Evolutionary conservation across 53 echinoderm and acorn worm genomes (phyloP).

Genomic region (Paelopatides confundens): DNA sequence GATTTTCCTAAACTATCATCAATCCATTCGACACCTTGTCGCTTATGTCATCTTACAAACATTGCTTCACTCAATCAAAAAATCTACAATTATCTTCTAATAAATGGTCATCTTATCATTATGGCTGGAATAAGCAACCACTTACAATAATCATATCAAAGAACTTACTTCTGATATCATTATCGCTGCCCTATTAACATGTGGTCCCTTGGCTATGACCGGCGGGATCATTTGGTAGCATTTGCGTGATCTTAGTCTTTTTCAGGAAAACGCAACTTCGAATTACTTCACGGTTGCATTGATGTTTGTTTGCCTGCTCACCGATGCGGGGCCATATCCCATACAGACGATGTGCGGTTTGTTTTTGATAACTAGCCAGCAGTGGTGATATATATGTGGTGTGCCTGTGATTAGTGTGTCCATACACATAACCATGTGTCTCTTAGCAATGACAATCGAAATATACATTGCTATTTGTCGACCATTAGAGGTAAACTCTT

Average conservation of each 20-base stretch:
- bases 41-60: too few relatives aligned
- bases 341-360: neutral
- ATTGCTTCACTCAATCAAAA: too few relatives aligned
- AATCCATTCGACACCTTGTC: too few relatives aligned
- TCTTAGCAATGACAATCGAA: neutral
- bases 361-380: neutral
- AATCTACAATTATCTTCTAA: too few relatives aligned
- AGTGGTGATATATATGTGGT: neutral
- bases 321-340: neutral
- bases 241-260: neutral
- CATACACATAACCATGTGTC: neutral
- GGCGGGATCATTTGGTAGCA: conserved; percentile 1
- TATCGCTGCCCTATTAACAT: too few relatives aligned
- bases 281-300: neutral
- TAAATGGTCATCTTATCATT: too few relatives aligned
- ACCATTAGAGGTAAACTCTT: neutral
- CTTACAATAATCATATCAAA: too few relatives aligned
- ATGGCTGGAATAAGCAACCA: too few relatives aligned
- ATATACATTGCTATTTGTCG: neutral
- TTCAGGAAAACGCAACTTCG: neutral
- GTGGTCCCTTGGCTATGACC: neutral
- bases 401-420: neutral
- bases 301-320: neutral
- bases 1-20: too few relatives aligned
- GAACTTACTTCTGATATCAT: too few relatives aligned